Conservation (phyloP, 2,888 invertebrate genomes). For the Theretra japonica region DNA sequence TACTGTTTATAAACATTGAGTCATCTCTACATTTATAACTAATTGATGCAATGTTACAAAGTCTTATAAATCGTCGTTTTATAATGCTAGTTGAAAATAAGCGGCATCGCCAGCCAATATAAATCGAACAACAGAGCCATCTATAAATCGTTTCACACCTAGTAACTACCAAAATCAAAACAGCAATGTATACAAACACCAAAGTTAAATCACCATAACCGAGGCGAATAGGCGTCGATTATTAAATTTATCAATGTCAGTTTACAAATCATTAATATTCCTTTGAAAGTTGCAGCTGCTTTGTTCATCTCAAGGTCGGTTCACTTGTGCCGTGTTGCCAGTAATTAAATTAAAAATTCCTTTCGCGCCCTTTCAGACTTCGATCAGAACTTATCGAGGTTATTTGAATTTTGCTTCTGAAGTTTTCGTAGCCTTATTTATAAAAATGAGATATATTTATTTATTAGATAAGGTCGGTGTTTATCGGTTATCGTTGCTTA, state of each 20-base stretch:
- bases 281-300: constrained; percentile 26
- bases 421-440: background rate
- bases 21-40: no score
- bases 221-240: background rate
- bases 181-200: background rate
- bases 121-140: background rate
- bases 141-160: background rate
- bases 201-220: background rate
- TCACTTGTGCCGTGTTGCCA: constrained; percentile 3
- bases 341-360: constrained; percentile 12
- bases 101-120: no score
- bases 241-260: constrained; percentile 20
- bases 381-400: constrained; percentile 1
- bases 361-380: constrained; percentile 11
- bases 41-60: no score
- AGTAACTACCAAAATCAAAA: no score
- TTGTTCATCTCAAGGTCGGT: constrained; percentile 27
- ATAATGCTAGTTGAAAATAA: no score
- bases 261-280: constrained; percentile 27
- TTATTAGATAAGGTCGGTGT: background rate
- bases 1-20: no score
- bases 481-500: no score
- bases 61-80: no score
- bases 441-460: background rate
- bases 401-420: background rate